Evolutionary conservation across 2,797 vertebrate genomes (phyloP).

Genomic region (Galago senegalensis): DNA sequence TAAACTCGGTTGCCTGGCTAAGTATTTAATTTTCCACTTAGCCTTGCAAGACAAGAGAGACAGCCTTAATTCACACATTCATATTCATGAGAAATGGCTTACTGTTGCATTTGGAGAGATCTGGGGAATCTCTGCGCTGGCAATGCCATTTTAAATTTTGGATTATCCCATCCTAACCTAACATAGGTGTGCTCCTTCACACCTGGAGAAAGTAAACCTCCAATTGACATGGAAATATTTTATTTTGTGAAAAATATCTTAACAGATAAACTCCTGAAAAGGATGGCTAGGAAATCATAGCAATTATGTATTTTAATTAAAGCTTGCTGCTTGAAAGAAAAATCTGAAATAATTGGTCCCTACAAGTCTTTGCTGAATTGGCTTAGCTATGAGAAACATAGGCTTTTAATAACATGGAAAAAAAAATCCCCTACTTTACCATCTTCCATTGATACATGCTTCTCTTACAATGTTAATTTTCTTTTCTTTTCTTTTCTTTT

Average conservation of each 20-base stretch:
- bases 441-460: neutral
- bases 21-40: constrained; percentile 79
- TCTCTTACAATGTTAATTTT: constrained; percentile 50
- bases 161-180: neutral
- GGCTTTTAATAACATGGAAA: constrained; percentile 49
- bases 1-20: constrained; percentile 38
- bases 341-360: constrained; percentile 66
- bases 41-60: constrained; percentile 66
- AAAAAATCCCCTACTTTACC: constrained; percentile 20
- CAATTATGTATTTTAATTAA: constrained; percentile 80
- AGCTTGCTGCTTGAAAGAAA: constrained; percentile 67
- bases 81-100: constrained; percentile 71
- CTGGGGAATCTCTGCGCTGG: neutral
- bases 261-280: constrained; percentile 63
- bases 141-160: neutral
- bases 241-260: constrained; percentile 78
- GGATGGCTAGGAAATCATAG: constrained; percentile 66
- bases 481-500: no score
- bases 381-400: constrained; percentile 45
- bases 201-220: constrained; percentile 23
- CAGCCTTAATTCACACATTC: constrained; percentile 47
- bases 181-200: neutral
- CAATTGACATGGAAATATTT: constrained; percentile 53
- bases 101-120: constrained; percentile 39
- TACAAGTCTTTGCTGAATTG: constrained; percentile 55